phyloP scores from a whole-genome alignment of 1,140 invertebrate species.

The Papilio xuthus region DNA sequence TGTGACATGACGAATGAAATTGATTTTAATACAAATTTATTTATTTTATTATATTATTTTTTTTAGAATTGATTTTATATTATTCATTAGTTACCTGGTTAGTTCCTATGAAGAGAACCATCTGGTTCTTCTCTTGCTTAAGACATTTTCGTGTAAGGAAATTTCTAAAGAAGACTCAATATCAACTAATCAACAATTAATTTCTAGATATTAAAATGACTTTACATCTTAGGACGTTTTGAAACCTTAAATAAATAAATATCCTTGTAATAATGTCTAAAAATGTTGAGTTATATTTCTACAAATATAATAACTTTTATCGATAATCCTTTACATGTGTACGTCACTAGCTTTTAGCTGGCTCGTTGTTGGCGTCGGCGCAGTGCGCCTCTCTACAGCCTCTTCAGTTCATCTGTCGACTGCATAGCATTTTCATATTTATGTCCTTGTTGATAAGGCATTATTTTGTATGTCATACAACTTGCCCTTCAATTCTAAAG shows the following conservation, averaged over 20 bases:
- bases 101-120: no score
- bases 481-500: conserved; percentile 42
- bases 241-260: not conserved
- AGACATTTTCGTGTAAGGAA: no score
- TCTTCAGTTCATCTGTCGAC: conserved; percentile 57
- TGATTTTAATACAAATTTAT: not conserved
- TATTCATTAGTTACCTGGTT: no score
- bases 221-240: no score
- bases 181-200: no score
- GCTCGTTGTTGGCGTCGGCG: conserved; percentile 28
- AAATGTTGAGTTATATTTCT: not conserved
- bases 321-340: not conserved
- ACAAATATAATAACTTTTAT: conserved; percentile 21
- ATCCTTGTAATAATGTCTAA: not conserved
- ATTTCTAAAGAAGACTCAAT: no score
- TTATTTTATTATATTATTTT: not conserved
- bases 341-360: conserved; percentile 29
- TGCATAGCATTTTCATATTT: conserved; percentile 46
- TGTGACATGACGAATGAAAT: conserved; percentile 37
- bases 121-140: no score
- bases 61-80: not conserved
- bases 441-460: conserved; percentile 37
- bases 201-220: no score
- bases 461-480: conserved; percentile 30
- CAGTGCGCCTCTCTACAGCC: conserved; percentile 51